Evolutionary conservation across 1,140 invertebrate species (phyloP).

Genomic region (Macrosteles quadrilineatus): DNA sequence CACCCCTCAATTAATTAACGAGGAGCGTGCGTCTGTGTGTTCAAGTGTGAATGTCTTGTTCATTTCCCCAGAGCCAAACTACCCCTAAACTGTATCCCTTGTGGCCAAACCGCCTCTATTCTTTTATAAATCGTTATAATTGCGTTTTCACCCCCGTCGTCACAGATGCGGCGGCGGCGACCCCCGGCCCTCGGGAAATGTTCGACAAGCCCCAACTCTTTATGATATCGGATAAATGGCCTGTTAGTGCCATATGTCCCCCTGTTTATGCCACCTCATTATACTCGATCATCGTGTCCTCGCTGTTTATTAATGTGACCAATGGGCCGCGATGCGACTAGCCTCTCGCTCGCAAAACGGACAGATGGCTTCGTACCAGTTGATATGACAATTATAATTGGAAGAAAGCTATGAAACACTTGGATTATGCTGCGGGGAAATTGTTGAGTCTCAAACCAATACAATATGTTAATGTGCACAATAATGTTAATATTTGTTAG

Average conservation of each 20-base stretch:
- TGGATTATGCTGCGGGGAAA: too few species aligned
- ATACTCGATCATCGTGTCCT: conserved; percentile 2
- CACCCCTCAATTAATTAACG: background rate
- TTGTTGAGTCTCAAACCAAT: too few species aligned
- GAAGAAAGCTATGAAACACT: too few species aligned
- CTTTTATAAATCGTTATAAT: conserved; percentile 29
- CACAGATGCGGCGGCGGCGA: background rate
- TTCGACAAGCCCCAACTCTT: conserved; percentile 8
- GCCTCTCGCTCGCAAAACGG: too few species aligned
- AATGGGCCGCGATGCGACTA: conserved; percentile 10
- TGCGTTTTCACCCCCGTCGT: conserved; percentile 22
- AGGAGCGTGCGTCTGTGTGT: background rate
- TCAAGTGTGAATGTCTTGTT: conserved; percentile 23
- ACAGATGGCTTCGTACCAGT: background rate
- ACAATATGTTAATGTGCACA: too few species aligned
- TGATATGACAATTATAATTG: too few species aligned
- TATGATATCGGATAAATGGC: conserved; percentile 16
- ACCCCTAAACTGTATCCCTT: conserved; percentile 20
- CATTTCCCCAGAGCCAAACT: conserved; percentile 24
- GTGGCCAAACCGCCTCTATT: conserved; percentile 25
- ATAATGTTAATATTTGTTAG: too few species aligned
- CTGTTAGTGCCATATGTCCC: conserved; percentile 13
- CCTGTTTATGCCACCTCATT: conserved; percentile 4
- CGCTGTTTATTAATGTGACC: background rate
- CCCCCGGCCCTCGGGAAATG: conserved; percentile 11